Evolutionary conservation across 2,888 invertebrate species (phyloP), one percentile per base, ranked within the genome.

Genomic region (Bedellia somnulentella): DNA sequence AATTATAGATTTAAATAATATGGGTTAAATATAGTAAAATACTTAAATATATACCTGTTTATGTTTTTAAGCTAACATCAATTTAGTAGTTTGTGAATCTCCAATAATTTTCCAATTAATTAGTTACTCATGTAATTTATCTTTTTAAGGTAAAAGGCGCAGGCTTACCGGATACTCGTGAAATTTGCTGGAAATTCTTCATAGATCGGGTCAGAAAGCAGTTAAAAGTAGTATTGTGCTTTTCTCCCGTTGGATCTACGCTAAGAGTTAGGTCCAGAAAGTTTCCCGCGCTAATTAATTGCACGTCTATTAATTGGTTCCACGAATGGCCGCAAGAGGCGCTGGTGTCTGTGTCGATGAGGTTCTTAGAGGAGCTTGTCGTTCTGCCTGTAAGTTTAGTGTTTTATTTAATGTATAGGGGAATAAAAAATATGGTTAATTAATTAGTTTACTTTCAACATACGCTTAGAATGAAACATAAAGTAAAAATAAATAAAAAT

Each of bases 321-420:
- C 96, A 97, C 54, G 96, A 96, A 60, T 97, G 97, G 97, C 96
- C 97, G 2, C 93, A 95, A 68, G 95, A 96, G 63, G 97, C 97
- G 32, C 78, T 97, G 34, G 87, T 95, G 35, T 95, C 95, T 5
- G 97, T 97, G 6, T 89, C 95, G 12, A 83, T 88, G 64, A 82
- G 88, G 43, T 97, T 96, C 61, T 71, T 97, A 35, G 83, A 86
- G 47, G 89, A 90, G 44, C 70, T 92, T 5, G 80, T 85, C 39
- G 87, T 86, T 32, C 68, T 95, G 25, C 89, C 90, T 14, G 90
- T 89, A 66, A 79, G 59, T 55, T 10, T 15, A 6, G 17, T 3
- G 3, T 3, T 11, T 29, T 10, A 9, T n/a, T n/a, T n/a, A n/a
- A n/a, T n/a, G n/a, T n/a, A n/a, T n/a, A n/a, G n/a, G n/a, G n/a